Percentiles rank a stretch among this genome's conserved stretches.
phyloP scores from a whole-genome alignment of 2,113 vertebrate species.

The Edolisoma coerulescens region DNA sequence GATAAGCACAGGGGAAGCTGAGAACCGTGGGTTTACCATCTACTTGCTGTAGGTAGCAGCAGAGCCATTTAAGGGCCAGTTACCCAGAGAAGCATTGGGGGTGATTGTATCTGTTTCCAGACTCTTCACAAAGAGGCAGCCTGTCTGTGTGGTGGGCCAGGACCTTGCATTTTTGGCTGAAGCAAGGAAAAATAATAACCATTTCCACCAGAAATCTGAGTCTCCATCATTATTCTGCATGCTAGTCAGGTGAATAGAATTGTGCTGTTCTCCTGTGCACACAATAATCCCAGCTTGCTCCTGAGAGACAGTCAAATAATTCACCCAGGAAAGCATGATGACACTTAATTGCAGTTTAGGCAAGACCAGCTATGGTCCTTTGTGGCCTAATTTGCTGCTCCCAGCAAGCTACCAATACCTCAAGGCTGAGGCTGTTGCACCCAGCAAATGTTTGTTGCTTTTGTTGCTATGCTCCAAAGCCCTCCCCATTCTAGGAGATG shows the following conservation, averaged over 20 bases:
- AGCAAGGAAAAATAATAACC: background rate
- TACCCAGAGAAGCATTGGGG: background rate
- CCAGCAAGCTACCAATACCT: background rate
- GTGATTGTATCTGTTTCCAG: background rate
- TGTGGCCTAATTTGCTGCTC: constrained; percentile 23
- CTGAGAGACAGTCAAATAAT: background rate
- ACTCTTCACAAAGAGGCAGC: background rate
- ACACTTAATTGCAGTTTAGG: constrained; percentile 29
- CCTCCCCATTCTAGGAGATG: background rate
- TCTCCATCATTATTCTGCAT: background rate
- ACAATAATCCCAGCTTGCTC: background rate
- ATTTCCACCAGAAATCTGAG: background rate
- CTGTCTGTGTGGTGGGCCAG: background rate
- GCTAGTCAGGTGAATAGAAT: background rate
- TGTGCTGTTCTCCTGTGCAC: background rate
- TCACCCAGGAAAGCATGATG: background rate
- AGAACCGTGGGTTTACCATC: background rate
- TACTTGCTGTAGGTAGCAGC: background rate
- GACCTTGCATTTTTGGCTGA: background rate
- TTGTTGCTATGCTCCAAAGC: constrained; percentile 23
- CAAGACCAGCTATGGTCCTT: background rate
- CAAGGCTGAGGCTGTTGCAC: background rate
- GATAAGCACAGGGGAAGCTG: background rate
- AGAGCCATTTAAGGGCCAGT: background rate
- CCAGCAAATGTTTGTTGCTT: constrained; percentile 22